These are phyloP conservation scores for Cosmopolites sordidus DNA, from an alignment of 2,888 invertebrate species.

Conservation along the genomic window DNA sequence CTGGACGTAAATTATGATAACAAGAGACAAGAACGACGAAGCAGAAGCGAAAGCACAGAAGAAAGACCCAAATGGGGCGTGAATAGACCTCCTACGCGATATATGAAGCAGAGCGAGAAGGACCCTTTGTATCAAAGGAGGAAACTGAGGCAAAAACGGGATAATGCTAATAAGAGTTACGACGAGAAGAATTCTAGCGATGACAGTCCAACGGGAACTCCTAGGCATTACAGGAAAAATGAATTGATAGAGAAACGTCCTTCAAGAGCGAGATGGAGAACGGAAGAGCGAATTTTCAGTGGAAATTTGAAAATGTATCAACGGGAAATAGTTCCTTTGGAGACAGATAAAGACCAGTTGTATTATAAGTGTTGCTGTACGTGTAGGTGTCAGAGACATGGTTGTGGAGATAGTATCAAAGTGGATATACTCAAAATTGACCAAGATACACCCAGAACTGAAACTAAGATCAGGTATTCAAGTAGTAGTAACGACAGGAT, in stretches of 20 bases:
- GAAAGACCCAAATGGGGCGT: slow-evolving; percentile 73
- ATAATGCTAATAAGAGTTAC: slow-evolving; percentile 48
- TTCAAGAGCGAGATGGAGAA: slow-evolving; percentile 45
- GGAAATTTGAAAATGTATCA: slow-evolving; percentile 47
- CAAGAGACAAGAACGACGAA: slow-evolving; percentile 53
- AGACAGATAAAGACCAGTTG: slow-evolving; percentile 52
- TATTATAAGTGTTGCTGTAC: slow-evolving; percentile 39
- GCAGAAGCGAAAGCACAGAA: slow-evolving; percentile 57
- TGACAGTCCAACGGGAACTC: slow-evolving; percentile 59
- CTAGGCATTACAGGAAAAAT: slow-evolving; percentile 48
- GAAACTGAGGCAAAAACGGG: slow-evolving; percentile 62
- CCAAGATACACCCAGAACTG: slow-evolving; percentile 30
- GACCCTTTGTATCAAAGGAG: slow-evolving; percentile 77
- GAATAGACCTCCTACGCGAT: slow-evolving; percentile 73
- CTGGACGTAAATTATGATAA: slow-evolving; percentile 53
- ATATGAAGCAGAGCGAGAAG: slow-evolving; percentile 85
- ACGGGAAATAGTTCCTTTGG: slow-evolving; percentile 52
- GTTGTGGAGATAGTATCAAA: slow-evolving; percentile 44
- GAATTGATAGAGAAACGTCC: slow-evolving; percentile 48
- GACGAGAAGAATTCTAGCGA: slow-evolving; percentile 57
- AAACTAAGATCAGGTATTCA: not conserved
- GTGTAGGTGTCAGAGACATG: slow-evolving; percentile 46
- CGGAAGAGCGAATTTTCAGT: slow-evolving; percentile 50
- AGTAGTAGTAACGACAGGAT: not conserved
- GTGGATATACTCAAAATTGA: slow-evolving; percentile 44